These are phyloP conservation scores for Leptinotarsa lineolata DNA, from an alignment of 1,140 invertebrate species.

Conservation along the genomic window DNA sequence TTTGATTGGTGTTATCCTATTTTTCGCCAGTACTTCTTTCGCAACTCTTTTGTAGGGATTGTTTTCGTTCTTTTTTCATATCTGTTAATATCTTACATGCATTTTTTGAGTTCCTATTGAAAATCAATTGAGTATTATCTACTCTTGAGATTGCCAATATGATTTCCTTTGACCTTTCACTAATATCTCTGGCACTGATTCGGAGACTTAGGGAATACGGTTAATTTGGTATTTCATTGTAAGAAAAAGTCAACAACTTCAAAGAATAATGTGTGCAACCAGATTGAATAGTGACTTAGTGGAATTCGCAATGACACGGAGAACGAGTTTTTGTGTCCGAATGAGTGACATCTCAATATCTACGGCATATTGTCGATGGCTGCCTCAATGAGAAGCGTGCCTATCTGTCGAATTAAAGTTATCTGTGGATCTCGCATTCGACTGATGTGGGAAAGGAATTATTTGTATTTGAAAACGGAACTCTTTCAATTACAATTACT, in stretches of 20 bases:
- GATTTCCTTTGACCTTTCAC: no score
- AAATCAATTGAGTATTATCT: no score
- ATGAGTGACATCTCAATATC: conserved; percentile 21
- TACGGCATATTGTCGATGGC: conserved; percentile 14
- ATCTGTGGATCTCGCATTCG: background rate
- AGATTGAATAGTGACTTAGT: conserved; percentile 10
- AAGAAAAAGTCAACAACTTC: background rate
- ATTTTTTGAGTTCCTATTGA: no score
- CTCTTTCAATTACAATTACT: background rate
- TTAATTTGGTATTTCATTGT: conserved; percentile 12
- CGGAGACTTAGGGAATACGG: background rate
- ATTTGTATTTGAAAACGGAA: background rate
- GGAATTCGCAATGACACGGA: conserved; percentile 11
- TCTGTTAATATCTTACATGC: no score
- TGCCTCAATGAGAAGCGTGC: conserved; percentile 3
- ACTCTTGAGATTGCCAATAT: no score
- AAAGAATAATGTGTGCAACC: conserved; percentile 3
- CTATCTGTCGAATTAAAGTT: conserved; percentile 14
- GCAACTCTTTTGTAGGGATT: no score
- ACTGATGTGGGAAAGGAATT: background rate
- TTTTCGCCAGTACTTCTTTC: no score
- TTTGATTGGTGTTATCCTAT: no score
- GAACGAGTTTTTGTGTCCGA: conserved; percentile 13
- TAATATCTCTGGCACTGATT: conserved; percentile 11
- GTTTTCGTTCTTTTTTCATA: no score